A percentile compares a stretch with the other conserved stretches of the same genome.
Conservation (phyloP, 2,888 invertebrate species). For the Epinotia demarniana region DNA sequence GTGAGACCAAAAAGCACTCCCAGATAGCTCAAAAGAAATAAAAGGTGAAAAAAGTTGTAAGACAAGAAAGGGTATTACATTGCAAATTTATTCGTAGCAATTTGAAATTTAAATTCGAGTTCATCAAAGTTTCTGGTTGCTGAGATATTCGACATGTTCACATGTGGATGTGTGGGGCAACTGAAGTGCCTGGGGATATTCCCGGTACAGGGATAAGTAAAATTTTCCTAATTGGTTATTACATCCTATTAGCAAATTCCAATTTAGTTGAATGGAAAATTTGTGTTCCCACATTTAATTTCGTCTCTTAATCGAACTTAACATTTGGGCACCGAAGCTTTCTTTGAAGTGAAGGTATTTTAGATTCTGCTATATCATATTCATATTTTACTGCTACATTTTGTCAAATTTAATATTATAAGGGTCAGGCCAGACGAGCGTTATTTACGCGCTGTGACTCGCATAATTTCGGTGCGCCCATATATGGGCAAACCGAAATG, state of each 20-base stretch:
- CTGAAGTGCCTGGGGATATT: conserved; percentile 43
- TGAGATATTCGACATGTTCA: conserved; percentile 62
- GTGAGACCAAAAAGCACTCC: conserved; percentile 49
- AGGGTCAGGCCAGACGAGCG: too few relatives aligned
- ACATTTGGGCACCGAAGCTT: neutral
- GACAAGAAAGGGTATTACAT: conserved; percentile 68
- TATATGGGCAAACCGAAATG: too few relatives aligned
- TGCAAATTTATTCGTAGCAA: conserved; percentile 78
- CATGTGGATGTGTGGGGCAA: conserved; percentile 59
- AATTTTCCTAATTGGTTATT: conserved; percentile 60
- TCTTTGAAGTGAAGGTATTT: neutral
- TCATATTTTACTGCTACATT: too few relatives aligned
- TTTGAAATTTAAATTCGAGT: conserved; percentile 79
- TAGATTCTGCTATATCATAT: neutral
- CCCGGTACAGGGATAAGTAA: conserved; percentile 44
- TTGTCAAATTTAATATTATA: neutral
- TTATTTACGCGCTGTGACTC: too few relatives aligned
- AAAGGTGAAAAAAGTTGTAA: conserved; percentile 61
- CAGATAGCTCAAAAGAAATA: conserved; percentile 45
- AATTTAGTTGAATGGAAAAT: conserved; percentile 43
- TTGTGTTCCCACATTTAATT: conserved; percentile 26
- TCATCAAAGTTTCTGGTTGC: conserved; percentile 74
- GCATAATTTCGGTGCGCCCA: too few relatives aligned
- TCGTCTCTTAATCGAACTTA: conserved; percentile 11
- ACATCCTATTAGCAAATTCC: conserved; percentile 50